These are phyloP conservation scores for Tylochromis polylepis DNA, from an alignment of 2,113 vertebrate genomes.

Conservation along the genomic window DNA sequence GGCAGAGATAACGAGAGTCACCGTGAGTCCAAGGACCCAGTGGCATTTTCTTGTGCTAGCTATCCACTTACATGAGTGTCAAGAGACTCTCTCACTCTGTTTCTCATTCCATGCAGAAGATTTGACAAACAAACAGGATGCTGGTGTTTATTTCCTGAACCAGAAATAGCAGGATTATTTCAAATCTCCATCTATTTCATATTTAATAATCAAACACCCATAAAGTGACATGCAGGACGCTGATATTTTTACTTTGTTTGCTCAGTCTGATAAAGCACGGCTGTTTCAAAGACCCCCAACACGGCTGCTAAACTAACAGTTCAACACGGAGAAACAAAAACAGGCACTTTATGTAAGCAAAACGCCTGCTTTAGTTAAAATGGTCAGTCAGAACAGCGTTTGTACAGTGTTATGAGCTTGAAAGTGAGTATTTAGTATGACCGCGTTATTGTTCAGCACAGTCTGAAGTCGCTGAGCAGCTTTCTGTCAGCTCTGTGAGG, in stretches of 20 bases:
- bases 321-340: background rate
- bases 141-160: background rate
- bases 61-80: background rate
- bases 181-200: background rate
- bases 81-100: background rate
- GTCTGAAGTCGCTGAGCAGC: too few species aligned
- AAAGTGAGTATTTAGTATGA: background rate
- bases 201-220: background rate
- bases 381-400: background rate
- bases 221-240: background rate
- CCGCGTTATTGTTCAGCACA: too few species aligned
- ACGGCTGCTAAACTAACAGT: background rate
- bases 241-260: background rate
- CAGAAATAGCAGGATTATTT: background rate
- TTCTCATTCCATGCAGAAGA: background rate
- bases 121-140: background rate
- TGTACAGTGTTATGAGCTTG: background rate
- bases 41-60: constrained; percentile 1
- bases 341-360: background rate
- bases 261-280: background rate
- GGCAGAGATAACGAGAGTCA: background rate
- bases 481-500: too few species aligned
- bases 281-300: background rate
- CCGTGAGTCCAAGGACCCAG: background rate
- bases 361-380: background rate